Evolutionary conservation across 2,113 vertebrate genomes (phyloP).

Genomic region (Cisticola juncidis): DNA sequence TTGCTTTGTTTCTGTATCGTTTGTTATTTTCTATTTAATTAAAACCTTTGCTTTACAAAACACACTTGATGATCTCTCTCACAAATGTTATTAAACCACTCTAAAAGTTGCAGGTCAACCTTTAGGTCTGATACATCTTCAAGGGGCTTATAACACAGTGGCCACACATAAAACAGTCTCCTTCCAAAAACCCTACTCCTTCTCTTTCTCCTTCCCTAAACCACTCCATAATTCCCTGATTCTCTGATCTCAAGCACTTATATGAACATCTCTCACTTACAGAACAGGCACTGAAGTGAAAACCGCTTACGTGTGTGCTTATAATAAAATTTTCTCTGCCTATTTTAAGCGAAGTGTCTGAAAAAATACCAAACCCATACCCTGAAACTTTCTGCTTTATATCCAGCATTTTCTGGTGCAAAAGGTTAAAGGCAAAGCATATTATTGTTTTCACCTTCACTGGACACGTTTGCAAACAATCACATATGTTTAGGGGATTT

Average conservation of each 20-base stretch:
- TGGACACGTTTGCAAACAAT: slow-evolving; percentile 56
- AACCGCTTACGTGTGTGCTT: background rate
- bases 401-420: slow-evolving; percentile 1
- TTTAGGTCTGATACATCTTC: too few species aligned
- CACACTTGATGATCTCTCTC: too few species aligned
- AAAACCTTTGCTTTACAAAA: too few species aligned
- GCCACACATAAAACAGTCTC: too few species aligned
- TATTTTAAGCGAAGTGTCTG: background rate
- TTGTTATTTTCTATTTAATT: too few species aligned
- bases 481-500: slow-evolving; percentile 53
- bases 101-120: too few species aligned
- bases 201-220: background rate
- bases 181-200: background rate
- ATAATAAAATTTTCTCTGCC: background rate
- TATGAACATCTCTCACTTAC: background rate
- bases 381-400: background rate
- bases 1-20: too few species aligned
- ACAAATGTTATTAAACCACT: too few species aligned
- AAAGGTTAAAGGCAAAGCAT: slow-evolving; percentile 26
- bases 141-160: too few species aligned
- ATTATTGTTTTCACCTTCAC: slow-evolving; percentile 48
- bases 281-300: background rate
- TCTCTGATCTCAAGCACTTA: background rate
- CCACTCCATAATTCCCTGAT: background rate
- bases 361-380: background rate